Evolutionary conservation across 1,140 invertebrate genomes (phyloP), one percentile per base, ranked within the genome.

Genomic region (Muscidifurax raptorellus): DNA sequence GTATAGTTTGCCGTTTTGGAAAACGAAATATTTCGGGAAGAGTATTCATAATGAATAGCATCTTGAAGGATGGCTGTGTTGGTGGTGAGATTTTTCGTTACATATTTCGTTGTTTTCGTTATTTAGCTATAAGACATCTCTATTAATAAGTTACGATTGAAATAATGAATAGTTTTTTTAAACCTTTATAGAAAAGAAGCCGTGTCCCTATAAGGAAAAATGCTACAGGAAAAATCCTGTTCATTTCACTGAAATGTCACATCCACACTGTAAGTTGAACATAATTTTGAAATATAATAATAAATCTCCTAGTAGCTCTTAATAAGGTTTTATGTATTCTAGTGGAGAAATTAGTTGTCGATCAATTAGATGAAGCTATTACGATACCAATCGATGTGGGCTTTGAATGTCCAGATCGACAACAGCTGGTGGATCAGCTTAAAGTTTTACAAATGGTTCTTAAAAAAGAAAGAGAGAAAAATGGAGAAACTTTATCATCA

Each of bases 151-250:
- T n/a, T 6, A 59, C 1, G 0, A 59, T 59, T 7, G 18, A n/a
- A 59, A 7, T 4, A 59, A 4, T 59, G 18, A 59, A 59, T 59
- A 7, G n/a, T n/a, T 59, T 0, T 59, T 59, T 7, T n/a, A 59
- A 7, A 59, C 5, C 22, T 28, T 88, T 89, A 0, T 64, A 89
- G 85, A 87, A 47, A 91, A 88, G 9, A 87, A 88, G 22, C 12
- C 69, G 15, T 92, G 91, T 79, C 90, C 91, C 18, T 92, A 87
- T 32, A 89, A 89, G 85, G 90, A 92, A 81, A 88, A 87, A 80
- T 98, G 97, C 89, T 98, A 97, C 88, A 93, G 97, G 86, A 94
- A 95, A 87, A 98, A 97, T 94, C 96, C 96, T 9, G 94, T 95
- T 87, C 97, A 98, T 93, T 96, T 98, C 78, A 94, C 94, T 71